Conservation (phyloP, 2,888 invertebrate genomes). For the Periphyllus acericola region DNA sequence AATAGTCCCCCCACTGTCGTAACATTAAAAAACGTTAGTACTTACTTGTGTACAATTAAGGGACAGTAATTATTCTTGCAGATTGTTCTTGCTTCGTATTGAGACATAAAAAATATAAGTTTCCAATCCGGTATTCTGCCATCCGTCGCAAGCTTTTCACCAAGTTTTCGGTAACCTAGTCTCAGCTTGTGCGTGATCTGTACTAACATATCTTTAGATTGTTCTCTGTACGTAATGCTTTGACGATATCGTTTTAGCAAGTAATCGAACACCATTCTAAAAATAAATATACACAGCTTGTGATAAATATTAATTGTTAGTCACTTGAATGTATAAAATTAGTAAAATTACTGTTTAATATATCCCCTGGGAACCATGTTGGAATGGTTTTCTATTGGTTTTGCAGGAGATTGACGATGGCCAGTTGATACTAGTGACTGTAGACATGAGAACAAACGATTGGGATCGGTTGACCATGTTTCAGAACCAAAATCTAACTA, state of each 20-base stretch:
- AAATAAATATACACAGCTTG: slow-evolving; percentile 70
- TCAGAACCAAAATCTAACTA: slow-evolving; percentile 76
- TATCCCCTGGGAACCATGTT: background rate
- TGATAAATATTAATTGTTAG: slow-evolving; percentile 71
- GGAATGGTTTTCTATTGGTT: background rate
- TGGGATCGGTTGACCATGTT: slow-evolving; percentile 76
- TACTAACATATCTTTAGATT: slow-evolving; percentile 73
- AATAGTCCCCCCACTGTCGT: no score
- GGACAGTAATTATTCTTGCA: slow-evolving; percentile 67
- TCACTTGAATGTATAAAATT: slow-evolving; percentile 68
- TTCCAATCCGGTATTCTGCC: slow-evolving; percentile 55
- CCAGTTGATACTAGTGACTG: slow-evolving; percentile 68
- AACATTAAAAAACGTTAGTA: background rate
- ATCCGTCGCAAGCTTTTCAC: slow-evolving; percentile 45
- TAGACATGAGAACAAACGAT: slow-evolving; percentile 73
- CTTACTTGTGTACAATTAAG: slow-evolving; percentile 66
- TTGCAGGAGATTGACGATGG: background rate
- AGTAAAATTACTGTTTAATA: slow-evolving; percentile 24
- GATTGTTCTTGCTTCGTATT: slow-evolving; percentile 74
- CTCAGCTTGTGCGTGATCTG: slow-evolving; percentile 59
- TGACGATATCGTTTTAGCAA: slow-evolving; percentile 28
- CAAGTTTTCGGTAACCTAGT: slow-evolving; percentile 61
- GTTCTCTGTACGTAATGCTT: slow-evolving; percentile 68
- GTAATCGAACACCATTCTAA: slow-evolving; percentile 71
- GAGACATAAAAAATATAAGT: slow-evolving; percentile 71